Evolutionary conservation across 1,140 invertebrate genomes (phyloP).

Genomic region (Sminthurinus signatus): DNA sequence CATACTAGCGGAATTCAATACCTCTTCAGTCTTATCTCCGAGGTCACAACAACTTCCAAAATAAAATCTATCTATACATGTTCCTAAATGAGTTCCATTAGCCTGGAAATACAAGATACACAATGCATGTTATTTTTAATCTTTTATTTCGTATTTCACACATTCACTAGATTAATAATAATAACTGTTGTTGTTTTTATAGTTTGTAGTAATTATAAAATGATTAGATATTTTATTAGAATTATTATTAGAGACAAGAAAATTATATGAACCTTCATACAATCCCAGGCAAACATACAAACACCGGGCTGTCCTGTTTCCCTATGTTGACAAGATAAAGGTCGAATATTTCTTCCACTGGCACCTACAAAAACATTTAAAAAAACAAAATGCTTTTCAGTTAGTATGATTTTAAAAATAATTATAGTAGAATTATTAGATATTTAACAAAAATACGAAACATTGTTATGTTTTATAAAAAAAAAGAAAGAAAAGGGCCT

Average conservation of each 20-base stretch:
- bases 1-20: constrained; percentile 32
- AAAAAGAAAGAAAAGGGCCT: too few species aligned
- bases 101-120: constrained; percentile 20
- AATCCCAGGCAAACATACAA: constrained; percentile 92
- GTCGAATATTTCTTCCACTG: constrained; percentile 74
- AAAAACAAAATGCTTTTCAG: background rate
- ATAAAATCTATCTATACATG: constrained; percentile 41
- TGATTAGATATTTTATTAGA: too few species aligned
- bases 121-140: background rate
- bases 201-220: too few species aligned
- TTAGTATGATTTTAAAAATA: too few species aligned
- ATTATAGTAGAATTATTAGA: too few species aligned
- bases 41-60: constrained; percentile 41
- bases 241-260: too few species aligned
- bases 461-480: too few species aligned
- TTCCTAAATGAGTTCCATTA: constrained; percentile 42
- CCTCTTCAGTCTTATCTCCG: constrained; percentile 31
- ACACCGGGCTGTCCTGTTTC: constrained; percentile 69
- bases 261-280: constrained; percentile 56
- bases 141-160: background rate
- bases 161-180: background rate
- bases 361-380: constrained; percentile 51
- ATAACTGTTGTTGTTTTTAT: too few species aligned
- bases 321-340: constrained; percentile 74
- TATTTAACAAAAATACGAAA: too few species aligned